phyloP scores from a whole-genome alignment of 2,113 vertebrate species.

The Alligator sinensis region DNA sequence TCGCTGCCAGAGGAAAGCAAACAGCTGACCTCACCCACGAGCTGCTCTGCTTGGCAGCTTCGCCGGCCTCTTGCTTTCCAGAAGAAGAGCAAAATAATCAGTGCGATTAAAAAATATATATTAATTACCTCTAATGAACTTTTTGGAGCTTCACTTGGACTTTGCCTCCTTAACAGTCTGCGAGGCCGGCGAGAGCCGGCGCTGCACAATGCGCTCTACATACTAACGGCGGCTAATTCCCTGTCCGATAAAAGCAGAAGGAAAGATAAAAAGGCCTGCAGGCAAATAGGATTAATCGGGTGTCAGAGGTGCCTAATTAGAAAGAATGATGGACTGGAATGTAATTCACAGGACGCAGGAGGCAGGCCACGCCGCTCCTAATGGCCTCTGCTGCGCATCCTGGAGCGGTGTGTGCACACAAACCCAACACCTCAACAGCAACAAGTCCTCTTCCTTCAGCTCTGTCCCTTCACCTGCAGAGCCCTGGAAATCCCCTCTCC shows the following conservation, averaged over 20 bases:
- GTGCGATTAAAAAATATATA: constrained; percentile 31
- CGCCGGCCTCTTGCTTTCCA: background rate
- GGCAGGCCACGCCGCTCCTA: constrained; percentile 16
- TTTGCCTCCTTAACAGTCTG: constrained; percentile 44
- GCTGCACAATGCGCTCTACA: constrained; percentile 40
- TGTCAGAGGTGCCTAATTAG: constrained; percentile 79
- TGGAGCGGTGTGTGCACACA: background rate
- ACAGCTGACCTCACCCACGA: background rate
- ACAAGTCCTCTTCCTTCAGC: background rate
- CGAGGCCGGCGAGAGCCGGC: constrained; percentile 44
- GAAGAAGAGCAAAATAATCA: background rate
- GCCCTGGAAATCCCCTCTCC: background rate
- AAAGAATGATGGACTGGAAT: constrained; percentile 73
- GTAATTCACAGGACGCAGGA: constrained; percentile 34
- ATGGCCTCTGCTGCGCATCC: background rate
- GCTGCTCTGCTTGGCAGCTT: background rate
- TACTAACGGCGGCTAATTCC: constrained; percentile 63
- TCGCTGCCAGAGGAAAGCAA: background rate
- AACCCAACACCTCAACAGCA: background rate
- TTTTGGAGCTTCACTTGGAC: constrained; percentile 50
- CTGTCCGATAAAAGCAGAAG: constrained; percentile 67
- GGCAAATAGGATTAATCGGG: constrained; percentile 77
- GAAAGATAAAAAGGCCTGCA: constrained; percentile 74
- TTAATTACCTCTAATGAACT: constrained; percentile 70
- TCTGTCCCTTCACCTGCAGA: background rate